Evolutionary conservation across 1,140 invertebrate species (phyloP).

Genomic region (Antheraea pernyi): DNA sequence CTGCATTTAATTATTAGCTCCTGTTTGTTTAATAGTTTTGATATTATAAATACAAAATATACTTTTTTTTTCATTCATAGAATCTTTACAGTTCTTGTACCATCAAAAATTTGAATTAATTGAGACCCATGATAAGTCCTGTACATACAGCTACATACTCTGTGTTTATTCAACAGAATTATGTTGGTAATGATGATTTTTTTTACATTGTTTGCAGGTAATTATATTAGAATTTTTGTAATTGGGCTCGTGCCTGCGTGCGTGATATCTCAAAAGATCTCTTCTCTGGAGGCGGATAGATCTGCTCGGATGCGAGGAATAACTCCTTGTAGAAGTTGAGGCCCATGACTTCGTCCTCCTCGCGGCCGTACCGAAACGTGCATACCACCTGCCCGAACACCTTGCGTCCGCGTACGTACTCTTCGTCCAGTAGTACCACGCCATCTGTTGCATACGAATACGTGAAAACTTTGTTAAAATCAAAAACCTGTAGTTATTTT

Average conservation of each 20-base stretch:
- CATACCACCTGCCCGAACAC: conserved; percentile 97
- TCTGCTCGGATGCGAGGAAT: conserved; percentile 91
- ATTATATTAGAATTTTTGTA: too few relatives aligned
- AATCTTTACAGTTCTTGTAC: too few relatives aligned
- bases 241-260: conserved; percentile 78
- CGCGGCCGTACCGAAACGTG: conserved; percentile 98
- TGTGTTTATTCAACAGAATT: not conserved
- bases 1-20: too few relatives aligned
- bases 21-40: too few relatives aligned
- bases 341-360: conserved; percentile 99
- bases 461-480: not conserved
- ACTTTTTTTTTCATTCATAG: too few relatives aligned
- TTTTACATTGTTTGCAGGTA: too few relatives aligned
- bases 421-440: conserved; percentile 94
- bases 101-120: too few relatives aligned
- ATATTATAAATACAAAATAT: too few relatives aligned
- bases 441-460: conserved; percentile 85
- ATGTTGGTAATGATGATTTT: not conserved
- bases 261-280: conserved; percentile 81
- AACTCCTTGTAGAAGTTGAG: conserved; percentile 98
- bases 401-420: conserved; percentile 92
- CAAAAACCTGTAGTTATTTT: too few relatives aligned
- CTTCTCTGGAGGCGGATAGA: conserved; percentile 88
- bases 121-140: too few relatives aligned
- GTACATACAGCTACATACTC: too few relatives aligned